Evolutionary conservation across 2,113 vertebrate genomes (phyloP), one percentile per base, ranked within the genome.

Genomic region (Poeciliopsis prolifica): DNA sequence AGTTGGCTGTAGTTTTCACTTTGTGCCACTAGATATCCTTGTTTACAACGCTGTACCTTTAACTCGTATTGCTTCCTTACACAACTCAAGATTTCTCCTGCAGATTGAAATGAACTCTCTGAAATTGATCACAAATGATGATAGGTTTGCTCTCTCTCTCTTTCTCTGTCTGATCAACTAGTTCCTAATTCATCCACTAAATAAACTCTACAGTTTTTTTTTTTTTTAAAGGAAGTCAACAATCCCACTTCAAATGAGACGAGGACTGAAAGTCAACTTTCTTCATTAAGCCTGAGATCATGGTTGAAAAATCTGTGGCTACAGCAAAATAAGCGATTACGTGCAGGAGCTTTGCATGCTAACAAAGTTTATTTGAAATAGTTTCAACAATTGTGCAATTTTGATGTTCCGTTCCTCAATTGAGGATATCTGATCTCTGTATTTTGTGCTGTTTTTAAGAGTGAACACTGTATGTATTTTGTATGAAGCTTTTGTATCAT

Each of bases 401-500:
- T 58, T 24, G 51, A 58, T 58, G 51, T 58, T n/a, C 24, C 24
- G 5, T n/a, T n/a, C 22, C 51, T 58, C 51, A 58, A 58, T n/a
- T 2, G 24, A 58, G 24, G 51, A 58, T 58, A 9, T n/a, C 51
- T 58, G 51, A n/a, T 24, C 51, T 58, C 19, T 65, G 30, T 33
- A 51, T 78, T 69, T 42, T 40, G 77, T 85, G 74, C 54, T 70
- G 71, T 82, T 78, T 69, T 40, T 64, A 77, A 78, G 19, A 63
- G 35, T 65, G 10, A 71, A 70, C 61, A 71, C 54, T 85, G 69
- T 80, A 5, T 61, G 3, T 8, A 19, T 79, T 78, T 78, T 61
- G 66, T 63, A 69, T 17, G 17, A 71, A 1, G 77, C 44, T 71
- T 78, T 74, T 48, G 64, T 65, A 9, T 44, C 24, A 19, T n/a